Conservation (phyloP, 2,888 invertebrate genomes). For the Lepidocyrtoides sp. region DNA sequence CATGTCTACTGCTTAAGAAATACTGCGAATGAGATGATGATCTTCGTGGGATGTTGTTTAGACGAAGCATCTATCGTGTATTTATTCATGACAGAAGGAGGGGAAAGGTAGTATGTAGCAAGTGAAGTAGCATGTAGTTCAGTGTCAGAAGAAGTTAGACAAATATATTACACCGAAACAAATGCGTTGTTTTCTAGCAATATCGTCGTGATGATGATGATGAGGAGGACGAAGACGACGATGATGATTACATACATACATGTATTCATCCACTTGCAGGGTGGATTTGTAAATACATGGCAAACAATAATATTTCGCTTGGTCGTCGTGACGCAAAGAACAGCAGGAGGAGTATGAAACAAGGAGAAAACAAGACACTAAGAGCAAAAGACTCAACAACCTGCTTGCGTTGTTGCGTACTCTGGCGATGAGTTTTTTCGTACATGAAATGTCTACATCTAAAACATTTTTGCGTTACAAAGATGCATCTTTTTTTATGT, state of each 20-base stretch:
- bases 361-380: slow-evolving; percentile 44
- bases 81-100: slow-evolving; percentile 40
- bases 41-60: neutral
- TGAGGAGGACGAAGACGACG: neutral
- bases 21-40: slow-evolving; percentile 8
- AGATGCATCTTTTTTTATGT: neutral
- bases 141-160: slow-evolving; percentile 38
- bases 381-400: neutral
- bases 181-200: neutral
- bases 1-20: neutral
- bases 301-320: slow-evolving; percentile 63
- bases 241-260: slow-evolving; percentile 1
- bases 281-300: neutral
- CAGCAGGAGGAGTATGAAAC: slow-evolving; percentile 43
- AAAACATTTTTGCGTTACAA: neutral
- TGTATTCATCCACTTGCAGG: neutral
- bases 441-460: neutral
- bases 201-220: slow-evolving; percentile 11
- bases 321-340: slow-evolving; percentile 54
- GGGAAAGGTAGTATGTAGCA: slow-evolving; percentile 36
- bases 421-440: neutral
- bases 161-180: slow-evolving; percentile 43
- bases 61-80: slow-evolving; percentile 2
- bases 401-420: neutral
- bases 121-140: slow-evolving; percentile 30